Base-by-base conservation (phyloP, 2,113 vertebrate species). In the Abramis brama region DNA sequence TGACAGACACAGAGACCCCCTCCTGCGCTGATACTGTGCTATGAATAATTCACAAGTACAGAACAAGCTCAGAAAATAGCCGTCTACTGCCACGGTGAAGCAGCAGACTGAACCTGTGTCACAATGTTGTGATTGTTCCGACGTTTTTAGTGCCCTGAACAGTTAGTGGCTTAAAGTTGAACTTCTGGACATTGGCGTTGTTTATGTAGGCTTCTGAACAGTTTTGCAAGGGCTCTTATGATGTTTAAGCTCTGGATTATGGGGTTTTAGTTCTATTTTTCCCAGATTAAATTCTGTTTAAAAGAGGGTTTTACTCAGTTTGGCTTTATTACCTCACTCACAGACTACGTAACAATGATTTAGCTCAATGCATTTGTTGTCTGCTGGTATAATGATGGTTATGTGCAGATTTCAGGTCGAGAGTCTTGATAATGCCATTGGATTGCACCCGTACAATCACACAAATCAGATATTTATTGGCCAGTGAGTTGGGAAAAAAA, bases 201-300 rank as follows among this genome's bases (percentile, higher is more conserved):
- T 74, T 74, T 13, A 12, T 73, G 70, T 23, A 19, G 6, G 50
- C 50, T 21, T 15, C 39, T 23, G 68, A 43, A 71, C 68, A 43
- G 19, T 43, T 74, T 74, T 74, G 12, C 5, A 74, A 47, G 5
- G 23, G 71, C 71, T 47, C 43, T 74, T 13, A 25, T 47, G 71
- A 74, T 25, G 71, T 74, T 74, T 47, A 74, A 74, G 23, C 11
- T 47, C 23, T 74, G n/a, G 71, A 74, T 74, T 74, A 74, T 74
- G 11, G 23, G 43, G 21, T 13, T 5, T 23, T 45, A 21, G 55
- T 21, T 57, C 2, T 57, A 8, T 57, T 57, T 57, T 57, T 0
- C 19, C 55, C 19, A 8, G 55, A 57, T 57, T 8, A 21, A 57
- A 57, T 21, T 21, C 27, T 33, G 27, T 39, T 39, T 33, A 71